These are phyloP conservation scores for Decapterus maruadsi DNA, from an alignment of 2,797 vertebrate genomes.

Conservation along the genomic window DNA sequence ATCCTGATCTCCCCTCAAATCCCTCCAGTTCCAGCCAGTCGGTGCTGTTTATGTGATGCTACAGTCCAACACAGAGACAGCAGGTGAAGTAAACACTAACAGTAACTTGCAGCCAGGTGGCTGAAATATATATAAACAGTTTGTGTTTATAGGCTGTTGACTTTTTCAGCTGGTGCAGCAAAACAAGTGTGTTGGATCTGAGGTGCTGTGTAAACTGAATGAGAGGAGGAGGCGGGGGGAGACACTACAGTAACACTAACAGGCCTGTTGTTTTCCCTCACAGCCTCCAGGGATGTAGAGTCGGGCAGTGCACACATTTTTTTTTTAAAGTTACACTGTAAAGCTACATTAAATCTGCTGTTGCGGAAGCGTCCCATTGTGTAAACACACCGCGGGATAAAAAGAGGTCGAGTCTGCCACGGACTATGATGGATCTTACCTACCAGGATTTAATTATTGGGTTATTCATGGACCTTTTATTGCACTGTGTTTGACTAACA, in stretches of 20 bases:
- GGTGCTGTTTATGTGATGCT: too few relatives aligned
- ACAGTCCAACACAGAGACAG: too few relatives aligned
- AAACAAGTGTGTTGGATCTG: neutral
- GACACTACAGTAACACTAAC: neutral
- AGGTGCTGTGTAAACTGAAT: constrained; percentile 17
- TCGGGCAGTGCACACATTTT: neutral
- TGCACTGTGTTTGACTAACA: too few relatives aligned
- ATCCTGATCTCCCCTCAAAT: too few relatives aligned
- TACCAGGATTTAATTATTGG: too few relatives aligned
- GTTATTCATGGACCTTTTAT: too few relatives aligned
- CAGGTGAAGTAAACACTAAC: too few relatives aligned
- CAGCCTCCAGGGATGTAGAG: neutral
- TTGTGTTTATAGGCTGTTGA: neutral
- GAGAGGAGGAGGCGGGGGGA: constrained; percentile 2
- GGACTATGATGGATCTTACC: neutral
- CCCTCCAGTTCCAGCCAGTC: too few relatives aligned
- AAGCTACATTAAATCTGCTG: neutral
- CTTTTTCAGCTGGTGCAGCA: constrained; percentile 8
- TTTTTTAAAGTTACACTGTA: neutral
- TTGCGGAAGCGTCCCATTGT: neutral
- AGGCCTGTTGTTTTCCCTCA: constrained; percentile 1
- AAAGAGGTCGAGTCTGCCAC: neutral
- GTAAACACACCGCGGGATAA: neutral
- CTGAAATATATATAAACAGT: neutral
- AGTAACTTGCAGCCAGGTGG: neutral